phyloP scores from a whole-genome alignment of 2,113 vertebrate genomes.

The Ophthalmolycus amberensis region DNA sequence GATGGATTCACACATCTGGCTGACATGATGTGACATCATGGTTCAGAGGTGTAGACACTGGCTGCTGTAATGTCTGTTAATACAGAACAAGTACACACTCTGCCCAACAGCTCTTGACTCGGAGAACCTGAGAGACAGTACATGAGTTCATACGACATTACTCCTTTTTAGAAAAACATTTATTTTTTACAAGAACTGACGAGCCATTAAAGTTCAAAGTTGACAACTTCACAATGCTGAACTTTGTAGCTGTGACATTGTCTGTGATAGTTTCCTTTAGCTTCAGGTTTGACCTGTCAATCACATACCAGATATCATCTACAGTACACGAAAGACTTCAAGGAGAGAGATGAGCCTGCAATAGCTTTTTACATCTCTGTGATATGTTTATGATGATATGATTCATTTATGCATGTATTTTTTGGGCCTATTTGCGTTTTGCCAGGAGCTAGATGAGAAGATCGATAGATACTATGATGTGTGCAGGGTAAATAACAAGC shows the following conservation, averaged over 20 bases:
- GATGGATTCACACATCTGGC: conserved; percentile 59
- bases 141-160: neutral
- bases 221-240: neutral
- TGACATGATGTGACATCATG: conserved; percentile 39
- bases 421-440: neutral
- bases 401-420: neutral
- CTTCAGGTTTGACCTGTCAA: neutral
- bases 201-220: neutral
- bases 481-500: neutral
- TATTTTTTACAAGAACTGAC: neutral
- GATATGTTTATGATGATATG: neutral
- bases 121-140: neutral
- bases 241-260: too few relatives aligned
- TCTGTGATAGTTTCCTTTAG: neutral
- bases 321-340: neutral
- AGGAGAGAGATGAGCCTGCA: neutral
- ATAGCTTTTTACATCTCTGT: neutral
- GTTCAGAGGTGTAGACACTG: conserved; percentile 34
- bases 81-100: neutral
- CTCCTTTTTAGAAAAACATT: neutral
- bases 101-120: neutral
- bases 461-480: neutral
- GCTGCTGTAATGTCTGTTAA: conserved; percentile 5
- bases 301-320: neutral
- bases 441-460: neutral